Evolutionary conservation across 2,888 invertebrate genomes (phyloP), one percentile per base, ranked within the genome.

Genomic region (Ametastegia equiseti): DNA sequence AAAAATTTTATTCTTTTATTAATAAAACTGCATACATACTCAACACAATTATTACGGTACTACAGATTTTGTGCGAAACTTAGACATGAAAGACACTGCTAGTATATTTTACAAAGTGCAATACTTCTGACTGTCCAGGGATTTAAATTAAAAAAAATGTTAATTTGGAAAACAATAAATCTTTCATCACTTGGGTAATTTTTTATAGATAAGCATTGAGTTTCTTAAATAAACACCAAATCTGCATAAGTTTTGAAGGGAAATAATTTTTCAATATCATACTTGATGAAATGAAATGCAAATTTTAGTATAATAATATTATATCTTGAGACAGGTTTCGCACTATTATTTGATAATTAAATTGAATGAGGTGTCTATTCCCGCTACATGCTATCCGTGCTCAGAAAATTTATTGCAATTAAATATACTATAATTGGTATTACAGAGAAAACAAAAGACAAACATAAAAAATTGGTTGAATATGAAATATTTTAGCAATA

Each of bases 21-120:
- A 45, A 45, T 7, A 71, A 15, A 47, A 45, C 27, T 71, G 45
- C 71, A 42, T 71, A 45, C 30, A 71, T 71, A 71, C 27, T 67
- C 65, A 67, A 39, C 39, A 67, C 39, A 67, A 67, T 67, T 67
- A 39, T 39, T 67, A 67, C 27, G 39, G 65, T 39, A 6, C 5
- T 19, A 39, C 65, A 39, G 39, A 67, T 67, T 67, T 9, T 3
- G 23, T 67, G 6, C 19, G 1, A 67, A 67, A 39, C 19, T 19
- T 39, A 67, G 23, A 67, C 39, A 39, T 9, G 36, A n/a, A 19
- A 67, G 65, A 67, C 36, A 67, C 9, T 7, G 39, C 39, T 65
- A 67, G 39, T 67, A 67, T 39, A 67, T 67, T n/a, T n/a, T 23
- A 36, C n/a, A 15, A 67, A 67, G 39, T 67, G n/a, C 65, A 39